phyloP scores from a whole-genome alignment of 2,797 vertebrate genomes.

The Hydrolagus colliei region DNA sequence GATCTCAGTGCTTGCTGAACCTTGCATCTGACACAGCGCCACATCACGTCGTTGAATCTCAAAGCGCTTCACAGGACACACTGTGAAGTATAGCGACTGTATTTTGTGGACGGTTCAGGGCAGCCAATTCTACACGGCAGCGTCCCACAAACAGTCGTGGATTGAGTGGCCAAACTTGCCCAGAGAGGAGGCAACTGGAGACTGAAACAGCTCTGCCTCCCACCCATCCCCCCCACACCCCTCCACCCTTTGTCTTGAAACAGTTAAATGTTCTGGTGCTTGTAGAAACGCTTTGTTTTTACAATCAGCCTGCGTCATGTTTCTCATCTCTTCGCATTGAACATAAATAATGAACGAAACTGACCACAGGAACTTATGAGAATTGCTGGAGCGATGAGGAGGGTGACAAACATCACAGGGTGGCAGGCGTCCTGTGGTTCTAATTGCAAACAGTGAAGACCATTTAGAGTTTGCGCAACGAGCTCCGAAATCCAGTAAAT shows the following conservation, averaged over 20 bases:
- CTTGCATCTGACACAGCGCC: too few species aligned
- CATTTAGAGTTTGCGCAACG: background rate
- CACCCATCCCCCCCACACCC: background rate
- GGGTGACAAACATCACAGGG: background rate
- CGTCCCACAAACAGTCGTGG: too few species aligned
- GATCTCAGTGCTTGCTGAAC: too few species aligned
- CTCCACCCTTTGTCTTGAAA: background rate
- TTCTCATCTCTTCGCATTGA: background rate
- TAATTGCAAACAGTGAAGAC: background rate
- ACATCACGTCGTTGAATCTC: too few species aligned
- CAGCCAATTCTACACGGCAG: too few species aligned
- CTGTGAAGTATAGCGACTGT: too few species aligned
- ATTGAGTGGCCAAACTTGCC: too few species aligned
- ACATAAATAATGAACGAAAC: background rate
- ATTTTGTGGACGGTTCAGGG: too few species aligned
- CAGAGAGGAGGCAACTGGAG: background rate
- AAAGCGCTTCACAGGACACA: too few species aligned
- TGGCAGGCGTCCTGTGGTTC: background rate
- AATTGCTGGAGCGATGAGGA: background rate
- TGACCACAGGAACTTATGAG: background rate
- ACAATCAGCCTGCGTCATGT: background rate
- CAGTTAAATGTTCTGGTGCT: background rate
- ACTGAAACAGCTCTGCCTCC: background rate
- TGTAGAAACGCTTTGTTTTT: background rate
- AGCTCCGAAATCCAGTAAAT: background rate